phyloP scores from a whole-genome alignment of 2,113 vertebrate species.

The Lepisosteus osseus region DNA sequence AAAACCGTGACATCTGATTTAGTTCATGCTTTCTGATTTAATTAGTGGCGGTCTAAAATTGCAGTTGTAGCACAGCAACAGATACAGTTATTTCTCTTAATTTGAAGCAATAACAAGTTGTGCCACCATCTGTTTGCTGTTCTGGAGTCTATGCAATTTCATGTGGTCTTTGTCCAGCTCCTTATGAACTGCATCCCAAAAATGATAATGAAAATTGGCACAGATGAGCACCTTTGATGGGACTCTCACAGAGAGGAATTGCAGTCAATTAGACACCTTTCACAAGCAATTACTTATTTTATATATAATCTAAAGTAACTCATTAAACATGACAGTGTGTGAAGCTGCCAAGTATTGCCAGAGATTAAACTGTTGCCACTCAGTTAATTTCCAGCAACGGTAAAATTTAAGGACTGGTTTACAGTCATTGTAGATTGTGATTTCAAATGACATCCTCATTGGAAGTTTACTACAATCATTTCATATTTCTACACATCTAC shows the following conservation, averaged over 20 bases:
- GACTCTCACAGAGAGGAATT: conserved; percentile 10
- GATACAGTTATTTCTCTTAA: neutral
- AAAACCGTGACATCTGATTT: neutral
- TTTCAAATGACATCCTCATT: no score
- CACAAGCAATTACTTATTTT: conserved; percentile 32
- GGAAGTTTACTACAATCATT: no score
- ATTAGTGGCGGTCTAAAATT: neutral
- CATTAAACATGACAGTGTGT: conserved; percentile 27
- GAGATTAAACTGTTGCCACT: conserved; percentile 18
- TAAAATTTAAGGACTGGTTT: no score
- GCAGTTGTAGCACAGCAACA: neutral
- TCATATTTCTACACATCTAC: no score
- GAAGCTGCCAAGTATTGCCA: conserved; percentile 7
- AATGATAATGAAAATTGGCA: conserved; percentile 26
- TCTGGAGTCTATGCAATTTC: neutral
- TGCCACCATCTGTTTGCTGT: conserved; percentile 15
- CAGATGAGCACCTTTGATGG: conserved; percentile 22
- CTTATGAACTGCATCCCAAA: conserved; percentile 9
- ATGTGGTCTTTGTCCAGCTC: conserved; percentile 8
- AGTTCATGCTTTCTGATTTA: neutral
- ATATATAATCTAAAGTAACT: conserved; percentile 21
- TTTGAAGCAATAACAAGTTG: conserved; percentile 11
- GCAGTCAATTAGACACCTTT: conserved; percentile 36
- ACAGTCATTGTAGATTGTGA: no score
- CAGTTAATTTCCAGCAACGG: neutral